These are phyloP conservation scores for Amitus sp. DNA, from an alignment of 2,888 invertebrate genomes.

Conservation along the genomic window DNA sequence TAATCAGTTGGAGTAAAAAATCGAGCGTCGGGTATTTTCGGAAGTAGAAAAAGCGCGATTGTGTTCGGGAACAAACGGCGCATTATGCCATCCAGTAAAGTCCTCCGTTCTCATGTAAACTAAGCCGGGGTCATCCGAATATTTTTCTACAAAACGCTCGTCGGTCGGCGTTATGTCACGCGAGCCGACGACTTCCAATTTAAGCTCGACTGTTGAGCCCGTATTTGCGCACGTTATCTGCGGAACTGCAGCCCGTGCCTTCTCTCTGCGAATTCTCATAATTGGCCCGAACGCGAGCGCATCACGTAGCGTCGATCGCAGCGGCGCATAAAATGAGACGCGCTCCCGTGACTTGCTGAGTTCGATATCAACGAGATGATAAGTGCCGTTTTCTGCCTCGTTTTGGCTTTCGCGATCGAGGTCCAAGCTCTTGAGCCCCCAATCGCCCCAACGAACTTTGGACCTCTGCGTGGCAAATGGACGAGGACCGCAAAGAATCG, in stretches of 20 bases:
- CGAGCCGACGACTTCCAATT: conserved; percentile 38
- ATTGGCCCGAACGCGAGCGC: conserved; percentile 19
- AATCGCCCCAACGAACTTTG: conserved; percentile 46
- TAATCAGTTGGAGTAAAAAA: no score
- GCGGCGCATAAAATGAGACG: conserved; percentile 7
- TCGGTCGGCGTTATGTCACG: conserved; percentile 36
- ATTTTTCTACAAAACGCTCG: conserved; percentile 36
- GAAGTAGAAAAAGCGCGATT: no score
- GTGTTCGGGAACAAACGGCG: no score
- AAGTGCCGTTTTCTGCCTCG: neutral
- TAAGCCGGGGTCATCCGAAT: conserved; percentile 33
- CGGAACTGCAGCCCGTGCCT: conserved; percentile 12
- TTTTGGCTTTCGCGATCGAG: neutral
- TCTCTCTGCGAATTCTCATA: conserved; percentile 14
- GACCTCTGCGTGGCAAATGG: conserved; percentile 49
- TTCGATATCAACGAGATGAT: neutral
- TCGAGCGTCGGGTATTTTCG: no score
- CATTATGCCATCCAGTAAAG: neutral
- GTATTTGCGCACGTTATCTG: conserved; percentile 41
- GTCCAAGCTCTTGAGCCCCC: conserved; percentile 17
- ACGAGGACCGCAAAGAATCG: conserved; percentile 36
- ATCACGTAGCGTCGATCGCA: conserved; percentile 9
- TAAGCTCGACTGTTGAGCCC: conserved; percentile 30
- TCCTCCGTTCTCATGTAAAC: conserved; percentile 24
- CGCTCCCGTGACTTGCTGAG: conserved; percentile 1